Base-by-base conservation (phyloP, 2,888 invertebrate genomes). In the Pecten maximus region DNA sequence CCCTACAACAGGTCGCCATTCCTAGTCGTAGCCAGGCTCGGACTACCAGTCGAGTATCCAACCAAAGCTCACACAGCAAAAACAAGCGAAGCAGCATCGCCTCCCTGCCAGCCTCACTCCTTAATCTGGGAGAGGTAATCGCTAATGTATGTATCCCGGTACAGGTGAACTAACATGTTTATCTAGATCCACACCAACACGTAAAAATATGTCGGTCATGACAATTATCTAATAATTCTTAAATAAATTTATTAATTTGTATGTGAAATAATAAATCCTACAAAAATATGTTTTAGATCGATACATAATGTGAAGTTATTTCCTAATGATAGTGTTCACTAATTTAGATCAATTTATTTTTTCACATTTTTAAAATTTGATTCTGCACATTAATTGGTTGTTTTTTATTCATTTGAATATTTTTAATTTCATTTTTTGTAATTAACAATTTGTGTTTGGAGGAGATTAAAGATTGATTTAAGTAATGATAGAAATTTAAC, bases 91-190 rank as follows among this genome's bases (percentile, higher is more conserved):
- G 94, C 91, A 95, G 95, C 91, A 93, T 95, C 35, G 95, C 96
- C 10, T 96, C 96, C 2, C 93, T 96, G 40, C 96, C 96, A 15
- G 92, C 94, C 19, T 96, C 96, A 2, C 93, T 96, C 40, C 92
- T 96, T 10, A 95, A 96, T 89, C 91, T 96, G 16, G 96, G 95
- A 90, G 96, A 96, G 94, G 96, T 96, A 93, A 92, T 92, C 90
- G 86, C 87, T 39, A 86, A 90, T 40, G 90, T 90, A 86, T 86
- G 90, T 90, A 91, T 89, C 16, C 74, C 10, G 74, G 74, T 28
- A 35, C 74, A 74, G 74, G 74, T 74, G 10, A 3, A 74, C 74
- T 74, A 74, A 74, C 74, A 35, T 44, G 44, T 44, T 12, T 15
- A 35, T 23, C 74, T 74, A 74, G 74, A 35, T 10, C 74, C 74